Percentiles rank a stretch among this genome's conserved stretches.
These are phyloP conservation scores for Falco columbarius DNA, from an alignment of 2,797 vertebrate species.

Conservation along the genomic window DNA sequence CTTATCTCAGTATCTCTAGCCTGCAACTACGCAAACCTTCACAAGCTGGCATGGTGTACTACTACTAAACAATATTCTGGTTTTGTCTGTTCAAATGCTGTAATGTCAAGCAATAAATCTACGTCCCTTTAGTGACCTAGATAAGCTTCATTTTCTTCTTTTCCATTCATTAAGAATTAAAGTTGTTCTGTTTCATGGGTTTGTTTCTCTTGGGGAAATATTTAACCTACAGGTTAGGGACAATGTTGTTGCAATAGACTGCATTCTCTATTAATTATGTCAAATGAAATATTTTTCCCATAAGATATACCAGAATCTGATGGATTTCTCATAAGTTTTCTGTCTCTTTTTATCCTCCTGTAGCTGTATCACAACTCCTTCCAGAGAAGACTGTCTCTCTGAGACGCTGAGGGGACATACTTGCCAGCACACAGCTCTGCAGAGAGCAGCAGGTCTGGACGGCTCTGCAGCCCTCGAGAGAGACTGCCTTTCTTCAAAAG, in stretches of 20 bases:
- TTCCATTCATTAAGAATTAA: background rate
- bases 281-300: background rate
- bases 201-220: background rate
- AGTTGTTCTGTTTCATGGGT: background rate
- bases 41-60: background rate
- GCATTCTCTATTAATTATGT: background rate
- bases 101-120: background rate
- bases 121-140: background rate
- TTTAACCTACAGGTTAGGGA: background rate
- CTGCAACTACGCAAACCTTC: background rate
- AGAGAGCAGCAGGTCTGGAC: background rate
- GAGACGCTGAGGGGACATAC: background rate
- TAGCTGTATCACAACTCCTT: background rate
- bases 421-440: background rate
- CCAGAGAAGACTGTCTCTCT: background rate
- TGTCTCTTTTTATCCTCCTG: background rate
- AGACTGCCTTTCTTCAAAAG: background rate
- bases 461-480: background rate
- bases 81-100: background rate
- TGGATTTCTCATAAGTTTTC: background rate
- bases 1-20: background rate
- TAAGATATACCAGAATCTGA: background rate
- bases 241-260: background rate
- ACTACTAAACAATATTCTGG: background rate
- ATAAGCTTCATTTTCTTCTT: background rate